Conservation (phyloP, 2,797 vertebrate species). For the Spheniscus humboldti region DNA sequence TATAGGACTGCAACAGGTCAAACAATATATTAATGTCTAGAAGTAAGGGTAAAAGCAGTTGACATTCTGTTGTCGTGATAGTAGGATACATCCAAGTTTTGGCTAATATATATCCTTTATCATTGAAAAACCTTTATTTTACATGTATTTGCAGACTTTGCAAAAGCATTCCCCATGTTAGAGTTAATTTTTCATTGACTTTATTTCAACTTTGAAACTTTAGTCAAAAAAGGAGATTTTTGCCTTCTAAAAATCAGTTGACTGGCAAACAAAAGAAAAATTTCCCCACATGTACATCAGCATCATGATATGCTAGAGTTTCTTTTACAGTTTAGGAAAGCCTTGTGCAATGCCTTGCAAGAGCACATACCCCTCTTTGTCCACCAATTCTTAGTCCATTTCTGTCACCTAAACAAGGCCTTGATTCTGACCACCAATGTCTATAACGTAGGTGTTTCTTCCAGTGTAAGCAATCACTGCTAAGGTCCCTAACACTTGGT, state of each 20-base stretch:
- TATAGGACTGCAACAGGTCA: slow-evolving; percentile 20
- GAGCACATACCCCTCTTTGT: neutral
- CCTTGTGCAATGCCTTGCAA: neutral
- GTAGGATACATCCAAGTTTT: neutral
- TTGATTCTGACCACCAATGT: rapidly evolving
- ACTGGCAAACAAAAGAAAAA: neutral
- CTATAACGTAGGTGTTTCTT: neutral
- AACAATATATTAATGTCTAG: slow-evolving; percentile 12
- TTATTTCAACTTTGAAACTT: neutral
- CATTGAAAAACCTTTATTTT: neutral
- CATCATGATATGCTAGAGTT: neutral
- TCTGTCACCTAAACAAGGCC: neutral
- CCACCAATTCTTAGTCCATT: neutral
- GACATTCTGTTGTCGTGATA: neutral
- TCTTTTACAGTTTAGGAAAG: neutral
- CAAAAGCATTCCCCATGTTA: neutral
- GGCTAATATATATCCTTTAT: neutral
- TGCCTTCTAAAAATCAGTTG: neutral
- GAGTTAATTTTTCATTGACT: neutral
- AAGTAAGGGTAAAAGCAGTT: neutral
- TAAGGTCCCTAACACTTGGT: neutral
- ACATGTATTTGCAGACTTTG: neutral
- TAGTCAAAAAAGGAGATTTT: neutral
- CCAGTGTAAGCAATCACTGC: neutral
- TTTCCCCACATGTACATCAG: rapidly evolving